These are phyloP conservation scores for Sus scrofa DNA, from an alignment of 2,113 vertebrate species.

Conservation along the genomic window DNA sequence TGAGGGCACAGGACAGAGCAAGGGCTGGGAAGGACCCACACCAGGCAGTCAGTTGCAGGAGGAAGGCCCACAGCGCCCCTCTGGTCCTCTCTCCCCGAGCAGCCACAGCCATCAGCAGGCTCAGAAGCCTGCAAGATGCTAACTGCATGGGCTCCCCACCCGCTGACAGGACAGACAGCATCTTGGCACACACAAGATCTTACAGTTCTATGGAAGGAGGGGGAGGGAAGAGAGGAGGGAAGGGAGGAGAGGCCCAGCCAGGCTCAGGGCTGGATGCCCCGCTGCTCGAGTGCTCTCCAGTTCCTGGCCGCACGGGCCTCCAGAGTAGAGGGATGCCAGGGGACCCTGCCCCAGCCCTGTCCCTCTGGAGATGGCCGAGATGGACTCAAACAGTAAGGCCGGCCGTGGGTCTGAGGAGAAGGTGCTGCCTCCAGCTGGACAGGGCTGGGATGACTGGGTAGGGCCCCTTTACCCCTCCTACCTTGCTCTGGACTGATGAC, in stretches of 20 bases:
- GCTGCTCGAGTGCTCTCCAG: background rate
- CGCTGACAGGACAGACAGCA: slow-evolving; percentile 17
- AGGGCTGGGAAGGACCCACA: rapidly evolving
- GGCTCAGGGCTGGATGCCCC: background rate
- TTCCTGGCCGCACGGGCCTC: background rate
- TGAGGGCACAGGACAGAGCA: no score
- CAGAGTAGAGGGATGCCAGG: background rate
- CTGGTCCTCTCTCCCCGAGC: background rate
- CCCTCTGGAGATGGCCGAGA: background rate
- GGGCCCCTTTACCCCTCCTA: slow-evolving; percentile 43
- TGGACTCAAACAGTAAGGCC: background rate
- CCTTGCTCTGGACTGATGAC: slow-evolving; percentile 11
- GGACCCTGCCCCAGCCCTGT: background rate
- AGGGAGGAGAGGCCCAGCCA: slow-evolving; percentile 50
- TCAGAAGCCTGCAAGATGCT: rapidly evolving
- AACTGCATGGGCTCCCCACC: background rate
- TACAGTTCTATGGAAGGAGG: slow-evolving; percentile 56
- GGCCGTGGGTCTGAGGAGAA: background rate
- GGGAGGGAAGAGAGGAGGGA: background rate
- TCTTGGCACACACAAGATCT: slow-evolving; percentile 61
- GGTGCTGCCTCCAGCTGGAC: background rate
- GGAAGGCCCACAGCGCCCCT: background rate
- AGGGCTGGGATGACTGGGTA: background rate
- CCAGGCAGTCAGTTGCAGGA: rapidly evolving
- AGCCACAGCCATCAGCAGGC: background rate